Percentiles rank a stretch among this genome's conserved stretches.
phyloP scores from a whole-genome alignment of 2,797 vertebrate genomes.

The Tapirus indicus region DNA sequence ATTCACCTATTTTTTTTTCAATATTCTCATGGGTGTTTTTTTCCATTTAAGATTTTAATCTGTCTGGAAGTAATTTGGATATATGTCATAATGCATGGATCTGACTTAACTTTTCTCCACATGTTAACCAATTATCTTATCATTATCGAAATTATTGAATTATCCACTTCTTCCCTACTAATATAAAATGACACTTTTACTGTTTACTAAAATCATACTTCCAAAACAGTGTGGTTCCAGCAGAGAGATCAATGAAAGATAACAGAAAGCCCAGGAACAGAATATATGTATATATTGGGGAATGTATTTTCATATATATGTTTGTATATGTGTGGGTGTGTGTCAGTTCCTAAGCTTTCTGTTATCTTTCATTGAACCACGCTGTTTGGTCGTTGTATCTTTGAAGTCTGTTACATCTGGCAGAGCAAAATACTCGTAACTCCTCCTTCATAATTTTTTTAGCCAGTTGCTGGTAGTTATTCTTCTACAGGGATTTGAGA shows the following conservation, averaged over 20 bases:
- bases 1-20: neutral
- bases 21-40: neutral
- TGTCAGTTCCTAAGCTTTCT: neutral
- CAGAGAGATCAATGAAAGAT: neutral
- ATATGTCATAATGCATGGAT: neutral
- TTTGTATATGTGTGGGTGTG: neutral
- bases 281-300: neutral
- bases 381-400: neutral
- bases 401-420: neutral
- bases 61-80: constrained; percentile 3
- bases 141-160: neutral
- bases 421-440: neutral
- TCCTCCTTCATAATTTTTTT: neutral
- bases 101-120: constrained; percentile 38
- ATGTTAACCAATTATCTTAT: neutral
- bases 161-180: neutral
- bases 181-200: constrained; percentile 16
- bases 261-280: neutral
- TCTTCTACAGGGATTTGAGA: neutral
- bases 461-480: neutral
- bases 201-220: neutral
- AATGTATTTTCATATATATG: neutral
- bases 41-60: constrained; percentile 34
- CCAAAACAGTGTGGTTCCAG: neutral
- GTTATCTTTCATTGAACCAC: neutral